Evolutionary conservation across 2,113 vertebrate genomes (phyloP), one percentile per base, ranked within the genome.

Genomic region (Nematolebias whitei): DNA sequence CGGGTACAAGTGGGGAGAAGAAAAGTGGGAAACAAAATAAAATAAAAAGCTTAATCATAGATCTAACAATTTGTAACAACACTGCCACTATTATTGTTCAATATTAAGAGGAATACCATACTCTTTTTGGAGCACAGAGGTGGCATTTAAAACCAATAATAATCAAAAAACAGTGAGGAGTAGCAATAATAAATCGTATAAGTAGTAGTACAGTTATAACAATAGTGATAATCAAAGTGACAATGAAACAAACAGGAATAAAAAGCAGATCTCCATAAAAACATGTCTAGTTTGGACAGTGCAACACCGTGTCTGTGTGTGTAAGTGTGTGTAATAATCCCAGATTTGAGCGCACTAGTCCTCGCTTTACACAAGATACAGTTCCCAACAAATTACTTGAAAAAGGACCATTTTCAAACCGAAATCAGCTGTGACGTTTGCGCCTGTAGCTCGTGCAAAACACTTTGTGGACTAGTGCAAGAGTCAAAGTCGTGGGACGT

Each of bases 181-280:
- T 89, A 93, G 85, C 89, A 92, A 89, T 90, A 80, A 89, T 90
- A 90, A 87, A 90, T 87, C 23, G 87, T 89, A 91, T 89, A 87
- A 91, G 91, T 92, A 91, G 91, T 92, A 92, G 91, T 92, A 92
- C 89, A 91, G 89, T 91, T 91, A 92, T 93, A 91, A 91, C 85
- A 88, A 89, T 88, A 90, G 88, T 92, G 91, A 93, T 90, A 93
- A 91, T 91, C 88, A 91, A 90, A 91, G 89, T 93, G 92, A 93
- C 90, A 89, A 91, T 91, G 88, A 88, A 92, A 92, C 86, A 79
- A 74, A 84, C 77, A 65, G 86, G 77, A 86, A 88, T 88, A 91
- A 91, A 92, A 92, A 93, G 85, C 88, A 90, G 87, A 88, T 91
- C 89, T 92, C 88, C 89, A 88, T 88, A 80, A 88, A 91, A 89